Evolutionary conservation across 2,113 vertebrate species (phyloP).

Genomic region (Aldabrachelys gigantea): DNA sequence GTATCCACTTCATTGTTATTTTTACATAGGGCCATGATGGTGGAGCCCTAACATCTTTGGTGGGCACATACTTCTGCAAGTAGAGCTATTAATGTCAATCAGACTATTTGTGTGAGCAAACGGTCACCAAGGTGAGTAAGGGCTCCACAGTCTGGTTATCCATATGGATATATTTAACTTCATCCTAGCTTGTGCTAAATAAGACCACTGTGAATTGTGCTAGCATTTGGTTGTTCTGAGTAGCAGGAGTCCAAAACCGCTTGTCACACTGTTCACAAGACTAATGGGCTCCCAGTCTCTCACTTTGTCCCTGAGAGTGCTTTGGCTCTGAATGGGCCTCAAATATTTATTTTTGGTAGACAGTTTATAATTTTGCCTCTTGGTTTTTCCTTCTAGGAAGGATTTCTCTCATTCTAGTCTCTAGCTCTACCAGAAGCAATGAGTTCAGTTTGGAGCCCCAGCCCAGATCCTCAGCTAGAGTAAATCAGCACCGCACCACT

Average conservation of each 20-base stretch:
- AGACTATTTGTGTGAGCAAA: not conserved
- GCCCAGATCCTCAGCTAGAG: not conserved
- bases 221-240: not conserved
- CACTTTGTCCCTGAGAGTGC: not conserved
- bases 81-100: not conserved
- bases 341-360: not conserved
- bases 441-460: not conserved
- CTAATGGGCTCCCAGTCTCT: not conserved
- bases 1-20: not conserved
- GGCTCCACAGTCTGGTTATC: not conserved
- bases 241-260: not conserved
- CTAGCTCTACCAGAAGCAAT: not conserved
- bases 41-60: not conserved
- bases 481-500: not conserved
- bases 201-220: not conserved
- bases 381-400: not conserved
- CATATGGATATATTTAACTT: not conserved
- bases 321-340: not conserved
- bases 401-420: not conserved
- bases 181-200: not conserved
- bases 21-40: slow-evolving; percentile 1
- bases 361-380: not conserved
- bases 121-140: not conserved
- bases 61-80: not conserved
- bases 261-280: not conserved